These are phyloP conservation scores for Phacellophora camtschatica DNA, from an alignment of 30 jellyfish, hydroid and myxozoan genomes.

Conservation along the genomic window DNA sequence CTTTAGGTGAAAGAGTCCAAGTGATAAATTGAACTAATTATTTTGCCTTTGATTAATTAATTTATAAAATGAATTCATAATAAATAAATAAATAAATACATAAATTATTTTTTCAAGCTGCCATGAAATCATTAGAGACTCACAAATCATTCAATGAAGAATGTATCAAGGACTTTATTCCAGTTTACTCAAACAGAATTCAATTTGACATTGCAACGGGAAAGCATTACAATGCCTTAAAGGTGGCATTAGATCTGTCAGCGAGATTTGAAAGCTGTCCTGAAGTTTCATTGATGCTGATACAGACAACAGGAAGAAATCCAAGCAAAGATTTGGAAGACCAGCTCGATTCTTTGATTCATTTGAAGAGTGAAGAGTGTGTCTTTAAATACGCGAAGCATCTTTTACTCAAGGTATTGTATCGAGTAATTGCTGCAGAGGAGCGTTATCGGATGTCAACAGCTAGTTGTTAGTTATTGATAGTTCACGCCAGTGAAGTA, in stretches of 20 bases:
- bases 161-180: neutral
- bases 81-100: no score
- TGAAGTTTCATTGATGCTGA: neutral
- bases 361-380: constrained; percentile 21
- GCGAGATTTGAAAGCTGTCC: neutral
- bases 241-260: neutral
- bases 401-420: neutral
- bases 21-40: no score
- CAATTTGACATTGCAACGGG: constrained; percentile 23
- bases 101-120: constrained; percentile 5
- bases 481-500: no score
- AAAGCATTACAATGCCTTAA: neutral
- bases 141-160: neutral
- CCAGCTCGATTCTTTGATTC: neutral
- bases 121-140: neutral
- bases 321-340: neutral
- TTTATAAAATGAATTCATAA: no score
- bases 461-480: no score
- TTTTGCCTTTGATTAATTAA: no score
- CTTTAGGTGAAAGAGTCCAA: no score
- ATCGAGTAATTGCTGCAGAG: no score
- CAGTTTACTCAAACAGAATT: neutral
- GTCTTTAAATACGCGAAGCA: neutral
- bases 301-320: neutral
- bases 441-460: no score